Evolutionary conservation across 2,797 vertebrate genomes (phyloP).

Genomic region (Triplophysa yarkandensis): DNA sequence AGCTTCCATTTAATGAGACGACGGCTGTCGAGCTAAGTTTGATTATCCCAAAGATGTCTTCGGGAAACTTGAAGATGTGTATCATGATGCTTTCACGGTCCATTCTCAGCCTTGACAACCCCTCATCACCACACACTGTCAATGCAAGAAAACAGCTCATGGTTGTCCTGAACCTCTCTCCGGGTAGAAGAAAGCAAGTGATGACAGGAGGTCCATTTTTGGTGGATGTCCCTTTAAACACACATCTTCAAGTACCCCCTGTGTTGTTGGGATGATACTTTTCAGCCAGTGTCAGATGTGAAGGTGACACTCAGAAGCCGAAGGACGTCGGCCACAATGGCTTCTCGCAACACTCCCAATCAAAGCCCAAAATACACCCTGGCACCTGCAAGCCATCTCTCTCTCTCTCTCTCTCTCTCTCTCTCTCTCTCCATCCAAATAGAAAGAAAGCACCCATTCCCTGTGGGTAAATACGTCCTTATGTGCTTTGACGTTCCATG

Average conservation of each 20-base stretch:
- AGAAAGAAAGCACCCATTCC: slow-evolving; percentile 55
- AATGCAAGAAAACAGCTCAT: not conserved
- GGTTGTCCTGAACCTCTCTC: not conserved
- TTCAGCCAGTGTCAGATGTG: not conserved
- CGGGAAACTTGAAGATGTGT: not conserved
- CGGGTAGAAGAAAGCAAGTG: no score
- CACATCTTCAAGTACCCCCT: not conserved
- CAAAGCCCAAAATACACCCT: slow-evolving; percentile 38
- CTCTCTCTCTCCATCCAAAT: no score
- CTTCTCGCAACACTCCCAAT: slow-evolving; percentile 22
- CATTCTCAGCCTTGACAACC: not conserved
- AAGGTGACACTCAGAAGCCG: slow-evolving; percentile 24
- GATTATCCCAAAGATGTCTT: not conserved
- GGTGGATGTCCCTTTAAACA: not conserved
- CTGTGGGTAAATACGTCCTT: slow-evolving; percentile 72
- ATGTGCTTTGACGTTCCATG: slow-evolving; percentile 68
- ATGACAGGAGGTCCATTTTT: not conserved
- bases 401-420: no score
- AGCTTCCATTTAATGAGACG: not conserved
- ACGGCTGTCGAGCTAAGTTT: not conserved
- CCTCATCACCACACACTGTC: not conserved
- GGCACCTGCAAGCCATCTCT: no score
- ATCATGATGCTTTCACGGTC: not conserved
- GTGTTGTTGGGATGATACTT: slow-evolving; percentile 21
- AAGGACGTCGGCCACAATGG: slow-evolving; percentile 48